Percentiles rank a stretch among this genome's conserved stretches.
Evolutionary conservation across 2,113 vertebrate species (phyloP).

Genomic region (Panthera leo): DNA sequence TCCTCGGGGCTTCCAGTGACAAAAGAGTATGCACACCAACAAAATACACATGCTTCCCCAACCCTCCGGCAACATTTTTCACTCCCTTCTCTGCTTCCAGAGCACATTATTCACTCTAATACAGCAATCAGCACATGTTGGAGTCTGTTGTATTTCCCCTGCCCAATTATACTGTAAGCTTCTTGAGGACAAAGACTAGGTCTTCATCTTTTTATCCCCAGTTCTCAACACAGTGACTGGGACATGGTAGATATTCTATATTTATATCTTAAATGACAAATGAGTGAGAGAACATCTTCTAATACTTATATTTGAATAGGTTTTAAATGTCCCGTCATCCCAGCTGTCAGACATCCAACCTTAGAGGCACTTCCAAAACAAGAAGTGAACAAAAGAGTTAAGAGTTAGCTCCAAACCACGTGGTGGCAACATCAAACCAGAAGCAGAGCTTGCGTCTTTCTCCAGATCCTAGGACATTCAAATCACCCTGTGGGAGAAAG

Average conservation of each 20-base stretch:
- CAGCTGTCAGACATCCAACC: not conserved
- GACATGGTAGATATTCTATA: not conserved
- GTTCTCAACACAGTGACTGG: not conserved
- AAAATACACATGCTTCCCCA: slow-evolving; percentile 55
- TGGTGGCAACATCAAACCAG: not conserved
- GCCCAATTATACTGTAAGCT: not conserved
- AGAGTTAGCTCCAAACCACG: not conserved
- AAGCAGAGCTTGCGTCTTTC: not conserved
- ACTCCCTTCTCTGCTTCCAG: slow-evolving; percentile 42
- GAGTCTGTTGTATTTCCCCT: not conserved
- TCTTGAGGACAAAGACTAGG: not conserved
- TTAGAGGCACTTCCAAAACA: not conserved
- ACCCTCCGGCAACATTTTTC: slow-evolving; percentile 54
- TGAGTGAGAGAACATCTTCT: not conserved
- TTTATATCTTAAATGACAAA: not conserved
- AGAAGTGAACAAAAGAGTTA: not conserved
- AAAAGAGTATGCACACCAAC: slow-evolving; percentile 53
- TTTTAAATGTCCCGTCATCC: not conserved
- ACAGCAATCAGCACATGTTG: not conserved
- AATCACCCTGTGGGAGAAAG: not conserved
- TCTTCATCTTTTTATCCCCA: not conserved
- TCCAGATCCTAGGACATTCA: not conserved
- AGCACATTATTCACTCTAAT: not conserved
- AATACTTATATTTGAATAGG: not conserved
- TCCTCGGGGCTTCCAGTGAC: slow-evolving; percentile 72